Evolutionary conservation across 2,888 invertebrate species (phyloP).

Genomic region (Seladonia tumulorum): DNA sequence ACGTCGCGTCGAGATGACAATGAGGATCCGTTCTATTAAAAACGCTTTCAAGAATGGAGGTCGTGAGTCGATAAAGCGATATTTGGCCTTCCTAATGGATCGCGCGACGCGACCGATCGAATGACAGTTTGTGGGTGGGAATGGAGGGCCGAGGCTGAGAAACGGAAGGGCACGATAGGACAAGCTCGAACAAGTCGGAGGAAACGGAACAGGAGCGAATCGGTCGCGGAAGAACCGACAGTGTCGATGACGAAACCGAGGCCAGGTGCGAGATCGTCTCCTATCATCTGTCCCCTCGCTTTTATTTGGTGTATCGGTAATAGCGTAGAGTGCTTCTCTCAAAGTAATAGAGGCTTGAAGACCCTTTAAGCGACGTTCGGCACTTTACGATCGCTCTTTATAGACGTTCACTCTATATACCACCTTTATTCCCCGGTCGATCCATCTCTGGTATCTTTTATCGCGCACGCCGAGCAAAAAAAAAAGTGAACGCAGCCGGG

Average conservation of each 20-base stretch:
- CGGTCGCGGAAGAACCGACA: conserved; percentile 34
- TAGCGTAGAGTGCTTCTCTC: conserved; percentile 75
- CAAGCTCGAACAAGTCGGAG: conserved; percentile 26
- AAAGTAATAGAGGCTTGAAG: conserved; percentile 76
- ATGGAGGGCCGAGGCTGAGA: conserved; percentile 2
- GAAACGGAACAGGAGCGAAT: conserved; percentile 44
- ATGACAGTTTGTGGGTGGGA: conserved; percentile 55
- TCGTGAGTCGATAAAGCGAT: conserved; percentile 64
- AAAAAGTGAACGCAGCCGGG: neutral
- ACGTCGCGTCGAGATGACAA: conserved; percentile 6
- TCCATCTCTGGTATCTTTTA: conserved; percentile 45
- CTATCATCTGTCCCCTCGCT: conserved; percentile 33
- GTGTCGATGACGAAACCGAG: conserved; percentile 54
- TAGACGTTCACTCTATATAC: conserved; percentile 32
- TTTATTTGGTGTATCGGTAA: conserved; percentile 77
- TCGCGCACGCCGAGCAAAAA: conserved; percentile 17
- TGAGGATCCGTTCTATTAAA: conserved; percentile 61
- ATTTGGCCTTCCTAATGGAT: conserved; percentile 64
- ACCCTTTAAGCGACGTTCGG: conserved; percentile 74
- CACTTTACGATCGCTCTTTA: conserved; percentile 72
- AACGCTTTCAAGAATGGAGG: conserved; percentile 69
- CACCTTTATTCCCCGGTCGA: conserved; percentile 38
- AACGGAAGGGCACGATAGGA: neutral
- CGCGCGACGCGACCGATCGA: conserved; percentile 50
- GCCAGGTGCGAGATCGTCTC: conserved; percentile 42